Evolutionary conservation across 2,888 invertebrate genomes (phyloP), one percentile per base, ranked within the genome.

Genomic region (Mystacides longicornis): DNA sequence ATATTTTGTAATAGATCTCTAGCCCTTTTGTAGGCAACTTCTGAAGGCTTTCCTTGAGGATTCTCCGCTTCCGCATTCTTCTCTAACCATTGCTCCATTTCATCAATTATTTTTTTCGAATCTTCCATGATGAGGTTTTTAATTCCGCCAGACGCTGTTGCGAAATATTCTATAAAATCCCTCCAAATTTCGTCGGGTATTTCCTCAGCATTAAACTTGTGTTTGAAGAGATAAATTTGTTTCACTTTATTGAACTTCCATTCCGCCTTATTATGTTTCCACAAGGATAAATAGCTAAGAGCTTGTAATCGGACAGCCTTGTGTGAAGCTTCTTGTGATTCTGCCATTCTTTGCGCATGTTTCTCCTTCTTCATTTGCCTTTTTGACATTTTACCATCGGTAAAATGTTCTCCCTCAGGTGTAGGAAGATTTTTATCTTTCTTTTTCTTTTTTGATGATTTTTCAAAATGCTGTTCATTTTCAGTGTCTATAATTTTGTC

Each of bases 201-300:
- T 61, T 80, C 76, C 2, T 69, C 66, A 14, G 76, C 70, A 57
- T 85, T 81, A 62, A 87, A 82, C 63, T 87, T 80, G 64, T 86
- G 79, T 61, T 85, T 83, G 62, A 81, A 82, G 50, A 90, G 72
- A 80, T 87, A 89, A n/a, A 84, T 80, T 71, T 90, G 90, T 58
- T 82, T 81, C 1, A 83, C 69, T 69, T 90, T 90, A 69, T 86
- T 86, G 67, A 90, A 90, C 68, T 88, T 90, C 90, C 90, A 90
- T 63, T 85, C 80, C 46, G 70, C 71, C 61, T 71, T 78, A 58
- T 81, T 77, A 65, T 86, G 76, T 68, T 87, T 85, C 89, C 90
- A 90, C 65, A 83, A 80, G 1, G 81, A 81, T 51, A 89, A 67
- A 66, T 89, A 89, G 64, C 75, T 82, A 18, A 83, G 71, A 57